These are phyloP conservation scores for Scaptomyza pallida DNA, from an alignment of 1,140 invertebrate genomes.

Conservation along the genomic window DNA sequence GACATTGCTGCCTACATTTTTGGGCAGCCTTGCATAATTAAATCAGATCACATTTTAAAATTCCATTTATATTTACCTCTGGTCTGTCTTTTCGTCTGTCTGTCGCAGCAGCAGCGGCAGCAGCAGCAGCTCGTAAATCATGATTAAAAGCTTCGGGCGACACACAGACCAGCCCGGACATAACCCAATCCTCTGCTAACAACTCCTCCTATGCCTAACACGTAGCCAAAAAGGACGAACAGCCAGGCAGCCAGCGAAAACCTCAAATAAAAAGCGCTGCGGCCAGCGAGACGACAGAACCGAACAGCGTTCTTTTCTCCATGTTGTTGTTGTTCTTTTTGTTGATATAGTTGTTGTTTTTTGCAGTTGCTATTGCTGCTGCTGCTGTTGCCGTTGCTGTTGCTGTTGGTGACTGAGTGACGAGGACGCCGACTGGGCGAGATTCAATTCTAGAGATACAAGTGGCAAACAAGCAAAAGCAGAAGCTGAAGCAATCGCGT, in stretches of 20 bases:
- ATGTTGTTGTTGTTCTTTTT: slow-evolving; percentile 24
- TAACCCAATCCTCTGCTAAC: slow-evolving; percentile 30
- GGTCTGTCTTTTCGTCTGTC: slow-evolving; percentile 48
- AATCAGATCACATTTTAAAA: slow-evolving; percentile 84
- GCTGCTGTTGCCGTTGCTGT: slow-evolving; percentile 12
- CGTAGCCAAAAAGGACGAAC: slow-evolving; percentile 44
- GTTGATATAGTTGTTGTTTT: slow-evolving; percentile 12
- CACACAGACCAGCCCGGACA: slow-evolving; percentile 47
- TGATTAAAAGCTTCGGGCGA: slow-evolving; percentile 83
- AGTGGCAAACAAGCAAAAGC: slow-evolving; percentile 69
- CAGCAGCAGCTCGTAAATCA: slow-evolving; percentile 75
- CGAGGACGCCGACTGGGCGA: slow-evolving; percentile 64
- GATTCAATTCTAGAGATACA: slow-evolving; percentile 79
- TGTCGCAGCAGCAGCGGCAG: slow-evolving; percentile 42
- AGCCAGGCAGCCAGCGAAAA: slow-evolving; percentile 34
- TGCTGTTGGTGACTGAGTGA: slow-evolving; percentile 31
- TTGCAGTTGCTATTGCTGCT: slow-evolving; percentile 12
- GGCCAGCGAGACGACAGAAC: slow-evolving; percentile 64
- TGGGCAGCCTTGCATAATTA: slow-evolving; percentile 76
- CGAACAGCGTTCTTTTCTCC: slow-evolving; percentile 15
- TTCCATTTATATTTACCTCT: slow-evolving; percentile 84
- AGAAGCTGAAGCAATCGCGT: slow-evolving; percentile 27
- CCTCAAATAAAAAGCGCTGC: slow-evolving; percentile 71
- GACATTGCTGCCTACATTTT: slow-evolving; percentile 22
- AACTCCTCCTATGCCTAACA: slow-evolving; percentile 70